Conservation (phyloP, 2,888 invertebrate genomes). For the Melinopterus prodromus region DNA sequence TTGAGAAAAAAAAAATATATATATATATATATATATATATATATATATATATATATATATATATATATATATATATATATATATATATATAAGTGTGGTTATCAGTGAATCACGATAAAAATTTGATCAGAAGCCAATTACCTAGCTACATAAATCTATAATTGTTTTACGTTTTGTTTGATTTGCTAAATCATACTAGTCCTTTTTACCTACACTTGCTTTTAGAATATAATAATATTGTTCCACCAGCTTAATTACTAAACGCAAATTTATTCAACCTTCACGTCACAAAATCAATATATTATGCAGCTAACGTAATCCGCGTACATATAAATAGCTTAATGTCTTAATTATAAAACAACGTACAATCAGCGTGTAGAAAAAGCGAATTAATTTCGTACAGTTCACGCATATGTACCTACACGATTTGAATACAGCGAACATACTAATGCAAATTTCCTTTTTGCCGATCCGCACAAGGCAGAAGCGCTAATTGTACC, state of each 20-base stretch:
- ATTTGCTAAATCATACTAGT: no score
- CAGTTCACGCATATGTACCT: constrained; percentile 19
- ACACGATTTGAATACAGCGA: constrained; percentile 25
- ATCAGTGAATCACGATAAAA: no score
- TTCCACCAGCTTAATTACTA: not conserved
- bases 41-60: no score
- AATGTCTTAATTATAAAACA: constrained; percentile 25
- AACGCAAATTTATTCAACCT: not conserved
- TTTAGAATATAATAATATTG: not conserved
- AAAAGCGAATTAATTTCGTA: constrained; percentile 24
- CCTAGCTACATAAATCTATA: no score
- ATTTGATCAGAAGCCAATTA: no score
- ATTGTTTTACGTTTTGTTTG: no score
- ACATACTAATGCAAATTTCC: constrained; percentile 16
- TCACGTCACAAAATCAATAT: constrained; percentile 6
- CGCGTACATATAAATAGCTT: constrained; percentile 15
- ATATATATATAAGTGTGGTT: no score
- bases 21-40: no score
- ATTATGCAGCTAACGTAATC: constrained; percentile 13
- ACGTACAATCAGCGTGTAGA: constrained; percentile 12
- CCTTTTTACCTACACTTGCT: no score
- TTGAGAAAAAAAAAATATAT: no score
- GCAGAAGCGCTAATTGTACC: constrained; percentile 4
- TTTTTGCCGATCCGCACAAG: not conserved
- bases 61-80: no score